Conservation (phyloP, 2,797 vertebrate genomes). For the Nannoperca obscura region DNA sequence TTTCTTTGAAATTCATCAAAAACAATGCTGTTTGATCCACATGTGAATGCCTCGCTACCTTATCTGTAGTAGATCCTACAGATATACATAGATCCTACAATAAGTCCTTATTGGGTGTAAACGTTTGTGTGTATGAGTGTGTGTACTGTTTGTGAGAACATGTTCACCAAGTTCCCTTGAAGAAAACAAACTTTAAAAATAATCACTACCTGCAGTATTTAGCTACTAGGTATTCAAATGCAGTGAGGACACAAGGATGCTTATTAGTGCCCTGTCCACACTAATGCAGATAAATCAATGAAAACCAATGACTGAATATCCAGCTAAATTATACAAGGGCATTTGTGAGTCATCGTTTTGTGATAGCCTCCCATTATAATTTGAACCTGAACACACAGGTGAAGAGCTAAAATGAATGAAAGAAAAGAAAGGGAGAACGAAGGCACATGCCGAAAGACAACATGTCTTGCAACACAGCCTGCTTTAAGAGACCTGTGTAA, state of each 20-base stretch:
- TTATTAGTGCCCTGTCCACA: slow-evolving; percentile 1
- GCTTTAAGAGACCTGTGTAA: slow-evolving; percentile 41
- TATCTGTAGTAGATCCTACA: neutral
- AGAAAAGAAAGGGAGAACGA: neutral
- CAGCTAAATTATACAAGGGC: slow-evolving; percentile 14
- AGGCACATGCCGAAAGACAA: slow-evolving; percentile 10
- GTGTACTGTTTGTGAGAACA: neutral
- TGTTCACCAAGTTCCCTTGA: neutral
- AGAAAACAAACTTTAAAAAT: neutral
- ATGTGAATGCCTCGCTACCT: neutral
- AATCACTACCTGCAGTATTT: neutral
- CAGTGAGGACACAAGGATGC: neutral
- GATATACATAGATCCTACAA: too few relatives aligned
- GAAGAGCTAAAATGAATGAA: slow-evolving; percentile 14
- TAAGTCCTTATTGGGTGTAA: neutral
- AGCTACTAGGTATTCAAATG: neutral
- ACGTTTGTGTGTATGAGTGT: neutral
- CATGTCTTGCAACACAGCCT: slow-evolving; percentile 30
- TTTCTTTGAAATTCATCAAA: slow-evolving; percentile 21
- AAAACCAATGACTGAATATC: slow-evolving; percentile 20
- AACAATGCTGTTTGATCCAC: slow-evolving; percentile 1
- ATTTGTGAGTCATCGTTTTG: slow-evolving; percentile 17
- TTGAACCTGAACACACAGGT: slow-evolving; percentile 13
- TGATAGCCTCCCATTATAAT: slow-evolving; percentile 1
- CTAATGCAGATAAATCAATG: slow-evolving; percentile 26